These are phyloP conservation scores for Chrysaora quinquecirrha DNA, from an alignment of 30 jellyfish, hydroid and myxozoan genomes.

Conservation along the genomic window DNA sequence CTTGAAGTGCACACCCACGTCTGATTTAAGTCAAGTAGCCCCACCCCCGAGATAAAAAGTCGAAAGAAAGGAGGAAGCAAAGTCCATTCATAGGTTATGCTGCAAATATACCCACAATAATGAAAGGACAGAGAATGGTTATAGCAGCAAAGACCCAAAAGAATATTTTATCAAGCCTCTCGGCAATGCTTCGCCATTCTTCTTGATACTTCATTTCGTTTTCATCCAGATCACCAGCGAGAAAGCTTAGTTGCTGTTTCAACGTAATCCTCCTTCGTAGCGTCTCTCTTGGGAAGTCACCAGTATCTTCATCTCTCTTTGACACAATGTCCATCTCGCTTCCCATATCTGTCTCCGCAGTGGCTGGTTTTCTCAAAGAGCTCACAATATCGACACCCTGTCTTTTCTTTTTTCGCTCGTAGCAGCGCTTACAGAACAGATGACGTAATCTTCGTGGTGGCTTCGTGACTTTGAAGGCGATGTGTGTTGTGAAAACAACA, in stretches of 20 bases:
- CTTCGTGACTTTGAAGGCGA: conserved; percentile 43
- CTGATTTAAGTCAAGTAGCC: too few species aligned
- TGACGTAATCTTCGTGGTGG: conserved; percentile 54
- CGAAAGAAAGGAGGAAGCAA: too few species aligned
- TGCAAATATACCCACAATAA: neutral
- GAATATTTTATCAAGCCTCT: neutral
- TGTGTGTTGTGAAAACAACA: conserved; percentile 43
- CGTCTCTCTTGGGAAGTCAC: neutral
- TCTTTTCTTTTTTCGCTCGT: neutral
- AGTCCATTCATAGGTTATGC: too few species aligned
- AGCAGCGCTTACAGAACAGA: conserved; percentile 27
- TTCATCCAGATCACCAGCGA: neutral
- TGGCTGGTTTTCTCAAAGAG: neutral
- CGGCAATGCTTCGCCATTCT: conserved; percentile 6
- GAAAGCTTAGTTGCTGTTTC: neutral
- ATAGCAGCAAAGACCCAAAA: neutral
- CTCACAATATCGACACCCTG: neutral
- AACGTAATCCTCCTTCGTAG: neutral
- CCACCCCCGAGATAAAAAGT: too few species aligned
- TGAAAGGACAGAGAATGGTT: neutral
- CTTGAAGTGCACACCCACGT: too few species aligned
- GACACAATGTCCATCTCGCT: neutral
- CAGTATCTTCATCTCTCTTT: neutral
- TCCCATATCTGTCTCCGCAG: neutral
- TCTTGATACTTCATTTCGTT: neutral